Evolutionary conservation across 1,140 invertebrate species (phyloP).

Genomic region (Drosophila kikkawai): DNA sequence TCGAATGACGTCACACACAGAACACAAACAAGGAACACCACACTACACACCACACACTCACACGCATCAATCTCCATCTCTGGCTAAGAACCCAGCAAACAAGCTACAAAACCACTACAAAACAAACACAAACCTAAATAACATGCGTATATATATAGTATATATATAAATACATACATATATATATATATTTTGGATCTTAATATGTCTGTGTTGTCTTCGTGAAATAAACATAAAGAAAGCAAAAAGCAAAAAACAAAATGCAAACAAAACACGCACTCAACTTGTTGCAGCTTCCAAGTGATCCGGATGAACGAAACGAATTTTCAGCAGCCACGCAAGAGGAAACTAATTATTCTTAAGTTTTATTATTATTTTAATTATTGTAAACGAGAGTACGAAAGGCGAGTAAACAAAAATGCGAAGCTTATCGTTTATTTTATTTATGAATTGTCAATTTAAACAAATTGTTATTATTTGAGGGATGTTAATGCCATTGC

Average conservation of each 20-base stretch:
- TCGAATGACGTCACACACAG: constrained; percentile 51
- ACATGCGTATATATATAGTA: constrained; percentile 63
- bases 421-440: constrained; percentile 39
- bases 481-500: too few relatives aligned
- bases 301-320: constrained; percentile 42
- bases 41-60: constrained; percentile 29
- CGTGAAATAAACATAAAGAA: constrained; percentile 77
- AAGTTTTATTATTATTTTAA: constrained; percentile 70
- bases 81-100: constrained; percentile 33
- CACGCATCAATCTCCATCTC: constrained; percentile 35
- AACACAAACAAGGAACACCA: constrained; percentile 37
- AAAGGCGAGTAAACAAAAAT: constrained; percentile 52
- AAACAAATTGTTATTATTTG: background rate
- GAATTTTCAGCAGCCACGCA: constrained; percentile 53
- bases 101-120: constrained; percentile 54
- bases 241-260: constrained; percentile 28
- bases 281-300: constrained; percentile 46
- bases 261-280: constrained; percentile 32
- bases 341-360: constrained; percentile 56
- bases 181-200: constrained; percentile 79
- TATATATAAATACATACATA: constrained; percentile 58
- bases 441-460: constrained; percentile 46
- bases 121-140: constrained; percentile 40
- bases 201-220: constrained; percentile 81
- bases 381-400: constrained; percentile 43